Evolutionary conservation across 1,140 invertebrate genomes (phyloP).

Genomic region (Hyles euphorbiae): DNA sequence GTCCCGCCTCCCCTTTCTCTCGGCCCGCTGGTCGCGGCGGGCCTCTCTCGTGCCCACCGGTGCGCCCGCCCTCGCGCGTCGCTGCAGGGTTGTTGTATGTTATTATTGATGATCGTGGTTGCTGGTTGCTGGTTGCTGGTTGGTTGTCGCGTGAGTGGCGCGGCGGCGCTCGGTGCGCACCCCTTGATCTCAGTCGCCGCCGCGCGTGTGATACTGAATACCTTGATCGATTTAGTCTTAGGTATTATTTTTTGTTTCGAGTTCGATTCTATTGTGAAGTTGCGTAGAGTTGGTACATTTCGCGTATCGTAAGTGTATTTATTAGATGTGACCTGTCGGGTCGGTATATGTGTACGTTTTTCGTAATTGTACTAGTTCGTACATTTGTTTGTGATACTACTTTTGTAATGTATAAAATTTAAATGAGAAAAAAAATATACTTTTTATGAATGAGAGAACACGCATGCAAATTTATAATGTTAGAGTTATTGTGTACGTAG

Average conservation of each 20-base stretch:
- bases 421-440: constrained; percentile 62
- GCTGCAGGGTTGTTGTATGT: constrained; percentile 43
- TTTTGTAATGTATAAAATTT: constrained; percentile 74
- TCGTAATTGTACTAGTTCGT: constrained; percentile 71
- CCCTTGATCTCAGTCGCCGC: constrained; percentile 63
- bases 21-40: constrained; percentile 9
- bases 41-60: constrained; percentile 33
- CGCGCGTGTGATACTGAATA: constrained; percentile 61
- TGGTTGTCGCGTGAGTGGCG: constrained; percentile 46
- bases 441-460: constrained; percentile 55
- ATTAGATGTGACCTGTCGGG: constrained; percentile 59
- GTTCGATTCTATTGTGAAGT: constrained; percentile 70
- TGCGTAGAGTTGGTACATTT: constrained; percentile 62
- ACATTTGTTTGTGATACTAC: constrained; percentile 76
- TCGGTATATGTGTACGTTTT: constrained; percentile 63
- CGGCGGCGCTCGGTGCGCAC: constrained; percentile 53
- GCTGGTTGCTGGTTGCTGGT: constrained; percentile 16
- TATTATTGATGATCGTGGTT: constrained; percentile 35
- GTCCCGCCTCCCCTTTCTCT: constrained; percentile 14
- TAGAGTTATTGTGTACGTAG: constrained; percentile 43
- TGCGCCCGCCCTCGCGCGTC: constrained; percentile 40
- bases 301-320: constrained; percentile 69
- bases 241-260: constrained; percentile 70
- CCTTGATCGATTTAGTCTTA: constrained; percentile 64
- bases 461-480: constrained; percentile 50